Evolutionary conservation across 2,888 invertebrate species (phyloP).

Genomic region (Ectobius pallidus): DNA sequence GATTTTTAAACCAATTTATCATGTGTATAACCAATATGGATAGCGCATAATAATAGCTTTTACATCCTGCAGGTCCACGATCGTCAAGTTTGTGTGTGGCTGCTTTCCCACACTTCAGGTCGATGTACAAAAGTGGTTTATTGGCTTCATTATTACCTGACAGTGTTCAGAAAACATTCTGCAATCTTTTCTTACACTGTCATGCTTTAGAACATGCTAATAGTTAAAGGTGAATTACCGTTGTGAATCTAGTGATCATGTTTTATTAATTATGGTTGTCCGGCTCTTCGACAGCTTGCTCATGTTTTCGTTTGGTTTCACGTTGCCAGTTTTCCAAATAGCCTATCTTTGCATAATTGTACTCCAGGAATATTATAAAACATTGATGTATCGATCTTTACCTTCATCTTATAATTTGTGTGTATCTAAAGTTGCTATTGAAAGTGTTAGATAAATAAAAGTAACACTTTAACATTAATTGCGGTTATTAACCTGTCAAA

Average conservation of each 20-base stretch:
- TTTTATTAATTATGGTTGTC: neutral
- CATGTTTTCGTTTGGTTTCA: neutral
- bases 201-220: neutral
- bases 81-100: neutral
- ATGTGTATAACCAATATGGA: slow-evolving; percentile 24
- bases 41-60: slow-evolving; percentile 22
- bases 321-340: neutral
- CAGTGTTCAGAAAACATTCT: neutral
- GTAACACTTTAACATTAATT: slow-evolving; percentile 3
- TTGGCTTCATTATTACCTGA: neutral
- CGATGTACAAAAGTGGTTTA: slow-evolving; percentile 3
- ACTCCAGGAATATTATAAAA: too few relatives aligned
- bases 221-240: neutral
- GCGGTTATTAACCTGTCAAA: neutral
- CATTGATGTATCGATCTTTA: neutral
- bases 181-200: neutral
- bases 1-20: slow-evolving; percentile 28
- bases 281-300: neutral
- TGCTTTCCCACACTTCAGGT: neutral
- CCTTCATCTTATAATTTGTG: neutral
- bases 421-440: neutral
- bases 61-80: slow-evolving; percentile 15
- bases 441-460: slow-evolving; percentile 16
- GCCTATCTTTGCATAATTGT: neutral
- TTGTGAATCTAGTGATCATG: neutral